Conservation (phyloP, 2,888 invertebrate species). For the Epinotia nisella region DNA sequence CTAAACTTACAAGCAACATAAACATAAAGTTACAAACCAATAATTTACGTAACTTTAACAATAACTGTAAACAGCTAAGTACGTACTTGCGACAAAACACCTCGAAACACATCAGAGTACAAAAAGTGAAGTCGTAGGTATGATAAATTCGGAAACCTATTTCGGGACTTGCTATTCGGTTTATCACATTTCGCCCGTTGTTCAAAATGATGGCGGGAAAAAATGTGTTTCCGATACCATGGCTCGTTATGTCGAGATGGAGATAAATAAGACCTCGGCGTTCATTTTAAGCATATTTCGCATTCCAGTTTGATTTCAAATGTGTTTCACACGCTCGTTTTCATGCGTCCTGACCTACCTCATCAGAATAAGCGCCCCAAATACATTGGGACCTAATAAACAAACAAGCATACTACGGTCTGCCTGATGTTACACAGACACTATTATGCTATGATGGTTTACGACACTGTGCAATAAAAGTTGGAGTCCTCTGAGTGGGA, state of each 20-base stretch:
- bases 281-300: background rate
- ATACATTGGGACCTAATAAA: too few species aligned
- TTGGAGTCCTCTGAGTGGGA: too few species aligned
- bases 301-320: background rate
- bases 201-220: background rate
- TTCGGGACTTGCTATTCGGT: background rate
- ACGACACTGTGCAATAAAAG: too few species aligned
- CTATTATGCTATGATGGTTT: too few species aligned
- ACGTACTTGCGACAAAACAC: constrained; percentile 17
- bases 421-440: too few species aligned
- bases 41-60: background rate
- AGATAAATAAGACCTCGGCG: background rate
- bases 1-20: constrained; percentile 9
- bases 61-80: background rate
- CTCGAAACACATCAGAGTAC: constrained; percentile 1
- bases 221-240: background rate
- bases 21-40: constrained; percentile 5
- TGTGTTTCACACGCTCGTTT: background rate
- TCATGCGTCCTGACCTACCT: background rate
- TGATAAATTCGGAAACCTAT: constrained; percentile 16
- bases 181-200: background rate
- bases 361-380: background rate
- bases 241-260: background rate
- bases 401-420: too few species aligned
- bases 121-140: constrained; percentile 32